phyloP scores from a whole-genome alignment of 2,113 vertebrate genomes.

The Ceuthmochares aereus region DNA sequence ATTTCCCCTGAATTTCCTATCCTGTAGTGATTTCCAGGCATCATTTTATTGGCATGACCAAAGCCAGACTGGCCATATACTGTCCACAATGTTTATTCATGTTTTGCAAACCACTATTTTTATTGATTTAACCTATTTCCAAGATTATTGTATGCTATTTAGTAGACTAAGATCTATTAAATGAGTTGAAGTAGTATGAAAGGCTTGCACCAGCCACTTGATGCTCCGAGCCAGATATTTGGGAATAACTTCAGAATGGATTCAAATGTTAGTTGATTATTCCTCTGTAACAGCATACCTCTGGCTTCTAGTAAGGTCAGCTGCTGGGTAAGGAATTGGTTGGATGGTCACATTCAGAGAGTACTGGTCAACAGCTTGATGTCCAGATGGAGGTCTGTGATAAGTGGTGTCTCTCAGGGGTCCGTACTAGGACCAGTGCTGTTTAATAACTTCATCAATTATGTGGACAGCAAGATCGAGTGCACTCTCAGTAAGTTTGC shows the following conservation, averaged over 20 bases:
- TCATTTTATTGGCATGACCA: background rate
- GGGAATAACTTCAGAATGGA: background rate
- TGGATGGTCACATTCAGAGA: too few species aligned
- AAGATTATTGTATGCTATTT: background rate
- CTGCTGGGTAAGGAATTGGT: too few species aligned
- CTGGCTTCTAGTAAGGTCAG: background rate
- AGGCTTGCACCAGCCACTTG: background rate
- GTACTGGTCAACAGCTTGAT: too few species aligned
- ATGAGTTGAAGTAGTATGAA: background rate
- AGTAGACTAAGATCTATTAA: background rate
- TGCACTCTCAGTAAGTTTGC: too few species aligned
- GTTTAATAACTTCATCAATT: too few species aligned
- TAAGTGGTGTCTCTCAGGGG: too few species aligned
- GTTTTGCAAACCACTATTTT: background rate
- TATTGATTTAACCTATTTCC: background rate
- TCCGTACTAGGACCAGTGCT: too few species aligned
- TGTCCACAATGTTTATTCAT: background rate
- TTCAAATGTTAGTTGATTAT: background rate
- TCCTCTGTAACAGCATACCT: background rate
- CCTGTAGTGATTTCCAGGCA: background rate
- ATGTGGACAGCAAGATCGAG: too few species aligned
- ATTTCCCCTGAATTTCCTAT: background rate
- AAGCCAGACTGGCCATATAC: background rate
- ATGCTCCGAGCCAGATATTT: background rate
- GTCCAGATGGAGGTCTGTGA: too few species aligned